phyloP scores from a whole-genome alignment of 2,797 vertebrate genomes.

The Lacerta viridis region DNA sequence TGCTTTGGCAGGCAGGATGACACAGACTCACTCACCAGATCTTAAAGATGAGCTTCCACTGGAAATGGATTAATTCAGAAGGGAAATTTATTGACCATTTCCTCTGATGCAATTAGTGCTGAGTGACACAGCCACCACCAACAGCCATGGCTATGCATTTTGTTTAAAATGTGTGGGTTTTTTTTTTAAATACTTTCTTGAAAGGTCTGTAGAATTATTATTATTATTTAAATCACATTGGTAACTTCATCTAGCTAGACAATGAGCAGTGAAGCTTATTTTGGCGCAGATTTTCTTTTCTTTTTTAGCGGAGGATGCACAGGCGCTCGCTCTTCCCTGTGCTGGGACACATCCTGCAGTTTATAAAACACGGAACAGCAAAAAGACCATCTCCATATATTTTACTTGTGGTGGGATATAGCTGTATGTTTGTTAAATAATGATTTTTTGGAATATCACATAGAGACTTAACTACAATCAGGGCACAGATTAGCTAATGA shows the following conservation, averaged over 20 bases:
- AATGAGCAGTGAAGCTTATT: neutral
- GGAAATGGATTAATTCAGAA: too few species aligned
- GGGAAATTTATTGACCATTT: neutral
- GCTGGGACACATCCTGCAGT: neutral
- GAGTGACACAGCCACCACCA: neutral
- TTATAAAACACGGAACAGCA: neutral
- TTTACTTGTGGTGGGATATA: neutral
- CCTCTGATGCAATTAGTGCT: neutral
- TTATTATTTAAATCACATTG: neutral
- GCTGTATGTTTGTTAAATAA: neutral
- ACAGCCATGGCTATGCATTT: neutral
- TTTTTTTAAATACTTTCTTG: neutral
- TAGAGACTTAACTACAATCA: neutral
- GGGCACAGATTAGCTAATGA: neutral
- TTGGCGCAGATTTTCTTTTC: neutral
- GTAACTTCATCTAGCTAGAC: neutral
- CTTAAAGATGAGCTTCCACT: too few species aligned
- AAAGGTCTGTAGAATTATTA: neutral
- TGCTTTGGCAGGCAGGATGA: too few species aligned
- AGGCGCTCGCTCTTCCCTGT: neutral
- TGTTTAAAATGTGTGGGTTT: neutral
- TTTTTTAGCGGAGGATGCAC: too few species aligned
- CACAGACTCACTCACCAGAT: too few species aligned
- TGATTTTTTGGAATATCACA: neutral
- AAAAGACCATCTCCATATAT: neutral